phyloP scores from a whole-genome alignment of 2,113 vertebrate species.

The Cephalopterus ornatus region DNA sequence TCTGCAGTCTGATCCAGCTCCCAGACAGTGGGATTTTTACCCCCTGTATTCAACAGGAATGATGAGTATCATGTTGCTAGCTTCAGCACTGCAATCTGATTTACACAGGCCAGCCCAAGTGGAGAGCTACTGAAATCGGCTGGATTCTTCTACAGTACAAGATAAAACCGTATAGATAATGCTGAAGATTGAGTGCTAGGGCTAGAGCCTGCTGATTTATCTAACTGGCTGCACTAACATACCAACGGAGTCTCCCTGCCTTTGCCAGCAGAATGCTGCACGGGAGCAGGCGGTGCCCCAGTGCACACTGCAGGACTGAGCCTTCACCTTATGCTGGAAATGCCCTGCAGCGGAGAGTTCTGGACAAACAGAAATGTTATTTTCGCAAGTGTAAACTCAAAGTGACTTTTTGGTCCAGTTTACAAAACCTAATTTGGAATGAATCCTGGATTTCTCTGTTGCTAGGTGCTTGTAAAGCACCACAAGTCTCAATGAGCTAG shows the following conservation, averaged over 20 bases:
- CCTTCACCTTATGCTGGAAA: not conserved
- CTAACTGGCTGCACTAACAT: not conserved
- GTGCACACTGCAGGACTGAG: not conserved
- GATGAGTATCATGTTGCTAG: slow-evolving; percentile 13
- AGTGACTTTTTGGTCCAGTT: not conserved
- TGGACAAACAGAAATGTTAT: not conserved
- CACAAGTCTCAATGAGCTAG: not conserved
- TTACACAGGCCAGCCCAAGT: not conserved
- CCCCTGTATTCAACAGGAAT: not conserved
- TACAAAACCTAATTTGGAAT: not conserved
- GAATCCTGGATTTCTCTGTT: not conserved
- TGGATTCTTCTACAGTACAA: not conserved
- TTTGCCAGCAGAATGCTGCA: not conserved
- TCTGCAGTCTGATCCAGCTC: not conserved
- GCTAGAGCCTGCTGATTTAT: not conserved
- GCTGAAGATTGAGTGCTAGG: not conserved
- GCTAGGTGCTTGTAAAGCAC: not conserved
- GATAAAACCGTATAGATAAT: not conserved
- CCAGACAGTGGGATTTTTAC: slow-evolving; percentile 3
- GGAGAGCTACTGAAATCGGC: slow-evolving; percentile 28
- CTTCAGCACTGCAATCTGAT: slow-evolving; percentile 1
- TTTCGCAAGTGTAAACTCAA: not conserved
- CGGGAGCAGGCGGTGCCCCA: not conserved
- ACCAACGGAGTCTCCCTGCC: not conserved
- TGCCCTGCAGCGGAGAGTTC: not conserved